Conservation (phyloP, 2,113 vertebrate species). For the Peromyscus polionotus region DNA sequence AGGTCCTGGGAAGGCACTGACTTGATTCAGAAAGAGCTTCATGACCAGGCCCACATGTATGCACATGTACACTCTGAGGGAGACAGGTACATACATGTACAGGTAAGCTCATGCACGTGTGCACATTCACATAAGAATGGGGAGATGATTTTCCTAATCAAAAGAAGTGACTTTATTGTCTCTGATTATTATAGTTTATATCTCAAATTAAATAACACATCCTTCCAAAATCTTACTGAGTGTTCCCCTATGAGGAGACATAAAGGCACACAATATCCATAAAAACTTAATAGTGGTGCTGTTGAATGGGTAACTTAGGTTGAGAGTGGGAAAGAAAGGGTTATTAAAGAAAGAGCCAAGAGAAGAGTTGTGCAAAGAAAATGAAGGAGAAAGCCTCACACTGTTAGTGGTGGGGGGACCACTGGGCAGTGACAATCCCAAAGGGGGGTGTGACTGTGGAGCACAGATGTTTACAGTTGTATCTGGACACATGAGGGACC, state of each 20-base stretch:
- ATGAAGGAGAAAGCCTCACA: not conserved
- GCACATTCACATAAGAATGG: not conserved
- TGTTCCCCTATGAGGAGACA: not conserved
- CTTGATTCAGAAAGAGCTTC: not conserved
- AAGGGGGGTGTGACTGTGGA: too few relatives aligned
- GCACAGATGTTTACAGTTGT: not conserved
- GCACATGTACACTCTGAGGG: not conserved
- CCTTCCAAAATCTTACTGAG: constrained; percentile 18
- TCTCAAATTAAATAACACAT: constrained; percentile 39
- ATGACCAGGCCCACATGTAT: not conserved
- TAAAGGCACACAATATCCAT: not conserved
- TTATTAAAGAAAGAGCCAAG: not conserved
- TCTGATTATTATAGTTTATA: not conserved
- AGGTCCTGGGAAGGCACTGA: constrained; percentile 71
- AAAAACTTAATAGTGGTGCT: not conserved
- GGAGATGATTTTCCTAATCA: constrained; percentile 57
- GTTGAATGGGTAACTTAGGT: not conserved
- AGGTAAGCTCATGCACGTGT: fast-evolving
- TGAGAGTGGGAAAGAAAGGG: not conserved
- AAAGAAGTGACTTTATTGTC: constrained; percentile 67
- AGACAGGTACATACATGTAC: not conserved
- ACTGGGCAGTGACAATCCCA: not conserved
- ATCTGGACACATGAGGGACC: not conserved
- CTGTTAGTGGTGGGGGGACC: not conserved
- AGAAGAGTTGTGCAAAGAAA: not conserved